Percentiles rank a stretch among this genome's conserved stretches.
These are phyloP conservation scores for Allacma fusca DNA, from an alignment of 2,888 invertebrate species.

Conservation along the genomic window DNA sequence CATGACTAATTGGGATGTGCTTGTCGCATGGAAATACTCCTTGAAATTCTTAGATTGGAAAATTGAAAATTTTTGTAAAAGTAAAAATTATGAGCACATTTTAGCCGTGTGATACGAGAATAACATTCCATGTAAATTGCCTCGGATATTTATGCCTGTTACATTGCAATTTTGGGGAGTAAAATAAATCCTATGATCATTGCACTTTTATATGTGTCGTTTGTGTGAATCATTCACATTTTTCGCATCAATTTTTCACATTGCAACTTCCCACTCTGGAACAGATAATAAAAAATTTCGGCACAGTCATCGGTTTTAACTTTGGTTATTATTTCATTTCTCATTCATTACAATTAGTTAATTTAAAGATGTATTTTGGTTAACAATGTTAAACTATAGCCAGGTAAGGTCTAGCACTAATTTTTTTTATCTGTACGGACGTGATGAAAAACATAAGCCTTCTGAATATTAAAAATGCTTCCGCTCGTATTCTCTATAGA, in stretches of 20 bases:
- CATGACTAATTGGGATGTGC: background rate
- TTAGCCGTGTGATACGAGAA: constrained; percentile 50
- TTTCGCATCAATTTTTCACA: background rate
- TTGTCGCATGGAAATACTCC: background rate
- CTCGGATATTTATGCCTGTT: constrained; percentile 47
- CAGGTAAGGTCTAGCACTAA: background rate
- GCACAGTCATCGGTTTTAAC: background rate
- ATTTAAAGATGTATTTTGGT: background rate
- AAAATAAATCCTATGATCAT: constrained; percentile 31
- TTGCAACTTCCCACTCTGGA: too few species aligned
- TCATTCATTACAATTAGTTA: background rate
- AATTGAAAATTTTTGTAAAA: background rate
- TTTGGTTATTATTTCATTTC: background rate
- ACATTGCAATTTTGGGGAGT: constrained; percentile 38
- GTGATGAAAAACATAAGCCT: background rate
- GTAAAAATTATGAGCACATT: constrained; percentile 14
- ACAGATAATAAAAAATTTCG: too few species aligned
- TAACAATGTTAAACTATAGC: background rate
- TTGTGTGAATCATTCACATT: too few species aligned
- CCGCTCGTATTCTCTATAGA: too few species aligned
- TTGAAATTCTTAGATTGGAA: background rate
- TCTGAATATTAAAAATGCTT: background rate
- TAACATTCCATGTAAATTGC: constrained; percentile 49
- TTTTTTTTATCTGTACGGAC: background rate
- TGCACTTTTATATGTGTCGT: constrained; percentile 15